phyloP scores from a whole-genome alignment of 2,888 invertebrate genomes.

The Acrobasis repandana region DNA sequence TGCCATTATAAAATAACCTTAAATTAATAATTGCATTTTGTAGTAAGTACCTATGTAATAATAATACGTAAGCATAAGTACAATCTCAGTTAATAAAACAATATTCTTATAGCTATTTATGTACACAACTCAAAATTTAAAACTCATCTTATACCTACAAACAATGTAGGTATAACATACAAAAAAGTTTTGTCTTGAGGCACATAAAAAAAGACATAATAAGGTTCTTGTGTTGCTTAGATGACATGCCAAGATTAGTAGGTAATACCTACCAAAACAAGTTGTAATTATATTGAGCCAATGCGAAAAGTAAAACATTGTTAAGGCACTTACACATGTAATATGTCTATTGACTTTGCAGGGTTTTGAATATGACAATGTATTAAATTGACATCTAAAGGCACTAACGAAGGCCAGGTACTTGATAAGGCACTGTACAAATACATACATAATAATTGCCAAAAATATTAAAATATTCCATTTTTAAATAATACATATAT shows the following conservation, averaged over 20 bases:
- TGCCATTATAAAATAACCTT: constrained; percentile 1
- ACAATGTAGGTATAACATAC: too few relatives aligned
- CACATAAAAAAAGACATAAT: too few relatives aligned
- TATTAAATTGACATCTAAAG: constrained; percentile 45
- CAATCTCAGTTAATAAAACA: constrained; percentile 4
- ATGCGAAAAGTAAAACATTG: background rate
- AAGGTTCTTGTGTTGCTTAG: too few relatives aligned
- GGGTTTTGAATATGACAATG: constrained; percentile 6
- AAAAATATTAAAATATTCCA: constrained; percentile 30
- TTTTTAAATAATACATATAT: constrained; percentile 22
- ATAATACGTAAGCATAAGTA: constrained; percentile 2
- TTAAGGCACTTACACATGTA: background rate
- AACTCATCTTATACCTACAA: too few relatives aligned
- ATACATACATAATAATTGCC: constrained; percentile 47
- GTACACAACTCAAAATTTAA: background rate
- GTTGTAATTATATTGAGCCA: too few relatives aligned
- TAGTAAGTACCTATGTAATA: constrained; percentile 13
- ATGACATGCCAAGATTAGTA: too few relatives aligned
- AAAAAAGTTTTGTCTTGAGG: too few relatives aligned
- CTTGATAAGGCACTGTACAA: constrained; percentile 54
- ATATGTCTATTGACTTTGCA: background rate
- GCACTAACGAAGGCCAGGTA: constrained; percentile 56
- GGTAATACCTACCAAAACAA: too few relatives aligned
- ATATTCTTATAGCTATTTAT: background rate
- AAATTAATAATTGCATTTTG: constrained; percentile 22